A percentile compares a stretch with the other conserved stretches of the same genome.
Conservation (phyloP, 2,888 invertebrate species). For the Nineta flava region DNA sequence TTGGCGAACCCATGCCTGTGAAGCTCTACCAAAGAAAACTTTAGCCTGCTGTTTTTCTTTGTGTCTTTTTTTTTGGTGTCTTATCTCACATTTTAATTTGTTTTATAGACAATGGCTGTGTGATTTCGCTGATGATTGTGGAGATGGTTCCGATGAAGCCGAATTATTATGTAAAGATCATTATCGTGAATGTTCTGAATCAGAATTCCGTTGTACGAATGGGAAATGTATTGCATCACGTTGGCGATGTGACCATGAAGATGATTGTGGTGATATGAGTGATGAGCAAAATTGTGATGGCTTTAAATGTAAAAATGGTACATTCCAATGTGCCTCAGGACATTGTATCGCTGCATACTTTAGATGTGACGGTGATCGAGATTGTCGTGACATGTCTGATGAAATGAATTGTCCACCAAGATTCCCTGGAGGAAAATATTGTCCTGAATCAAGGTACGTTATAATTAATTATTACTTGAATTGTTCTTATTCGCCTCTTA, state of each 20-base stretch:
- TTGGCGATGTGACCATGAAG: constrained; percentile 92
- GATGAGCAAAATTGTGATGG: constrained; percentile 75
- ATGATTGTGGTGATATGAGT: constrained; percentile 90
- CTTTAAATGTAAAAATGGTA: constrained; percentile 75
- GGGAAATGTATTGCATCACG: constrained; percentile 82
- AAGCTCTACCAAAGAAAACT: neutral
- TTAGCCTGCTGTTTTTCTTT: too few relatives aligned
- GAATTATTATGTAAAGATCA: constrained; percentile 64
- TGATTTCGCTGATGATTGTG: constrained; percentile 94
- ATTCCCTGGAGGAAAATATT: constrained; percentile 76
- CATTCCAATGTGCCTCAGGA: constrained; percentile 83
- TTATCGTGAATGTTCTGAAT: constrained; percentile 85
- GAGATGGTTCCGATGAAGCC: constrained; percentile 82
- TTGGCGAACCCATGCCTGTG: neutral
- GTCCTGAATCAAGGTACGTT: constrained; percentile 52
- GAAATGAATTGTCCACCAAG: constrained; percentile 80
- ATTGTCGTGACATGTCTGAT: constrained; percentile 79
- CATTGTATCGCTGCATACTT: constrained; percentile 85
- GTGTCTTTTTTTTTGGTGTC: too few relatives aligned
- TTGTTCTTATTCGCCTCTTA: neutral
- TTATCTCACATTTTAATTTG: too few relatives aligned
- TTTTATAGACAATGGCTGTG: constrained; percentile 64
- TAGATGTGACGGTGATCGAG: constrained; percentile 77
- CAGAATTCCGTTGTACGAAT: constrained; percentile 76
- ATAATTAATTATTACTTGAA: neutral